A percentile compares a stretch with the other conserved stretches of the same genome.
Conservation (phyloP, 2,888 invertebrate genomes). For the Metalampra italica region DNA sequence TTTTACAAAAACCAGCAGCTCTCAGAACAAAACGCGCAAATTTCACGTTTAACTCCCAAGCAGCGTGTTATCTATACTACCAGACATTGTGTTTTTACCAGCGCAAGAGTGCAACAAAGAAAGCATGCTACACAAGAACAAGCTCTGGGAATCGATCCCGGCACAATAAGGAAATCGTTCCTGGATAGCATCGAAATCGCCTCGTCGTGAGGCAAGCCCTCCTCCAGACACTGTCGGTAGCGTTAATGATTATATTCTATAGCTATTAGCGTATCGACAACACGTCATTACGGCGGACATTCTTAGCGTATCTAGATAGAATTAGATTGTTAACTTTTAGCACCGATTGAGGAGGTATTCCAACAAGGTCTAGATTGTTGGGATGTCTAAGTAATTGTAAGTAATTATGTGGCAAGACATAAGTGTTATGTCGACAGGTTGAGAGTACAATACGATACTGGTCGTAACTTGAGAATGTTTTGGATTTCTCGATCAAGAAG, state of each 20-base stretch:
- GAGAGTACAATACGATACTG: background rate
- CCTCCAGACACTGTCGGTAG: slow-evolving; percentile 30
- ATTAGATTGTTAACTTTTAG: slow-evolving; percentile 13
- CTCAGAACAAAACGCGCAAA: too few species aligned
- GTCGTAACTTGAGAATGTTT: background rate
- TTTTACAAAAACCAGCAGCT: too few species aligned
- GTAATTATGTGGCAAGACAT: background rate
- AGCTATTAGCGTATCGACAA: slow-evolving; percentile 32
- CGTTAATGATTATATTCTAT: slow-evolving; percentile 50
- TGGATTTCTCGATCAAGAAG: background rate
- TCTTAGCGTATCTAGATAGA: slow-evolving; percentile 7
- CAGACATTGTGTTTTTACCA: background rate
- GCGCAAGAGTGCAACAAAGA: slow-evolving; percentile 53
- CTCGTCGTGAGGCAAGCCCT: slow-evolving; percentile 45
- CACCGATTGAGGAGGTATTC: background rate
- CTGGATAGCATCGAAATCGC: slow-evolving; percentile 60
- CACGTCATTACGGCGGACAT: slow-evolving; percentile 14
- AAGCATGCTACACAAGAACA: slow-evolving; percentile 28
- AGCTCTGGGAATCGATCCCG: slow-evolving; percentile 60
- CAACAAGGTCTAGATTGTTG: background rate
- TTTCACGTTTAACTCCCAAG: background rate
- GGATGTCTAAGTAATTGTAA: background rate
- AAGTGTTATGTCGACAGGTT: slow-evolving; percentile 1
- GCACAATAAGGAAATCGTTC: slow-evolving; percentile 68
- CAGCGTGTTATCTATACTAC: background rate